Evolutionary conservation across 2,888 invertebrate species (phyloP).

Genomic region (Cataglyphis albicans): DNA sequence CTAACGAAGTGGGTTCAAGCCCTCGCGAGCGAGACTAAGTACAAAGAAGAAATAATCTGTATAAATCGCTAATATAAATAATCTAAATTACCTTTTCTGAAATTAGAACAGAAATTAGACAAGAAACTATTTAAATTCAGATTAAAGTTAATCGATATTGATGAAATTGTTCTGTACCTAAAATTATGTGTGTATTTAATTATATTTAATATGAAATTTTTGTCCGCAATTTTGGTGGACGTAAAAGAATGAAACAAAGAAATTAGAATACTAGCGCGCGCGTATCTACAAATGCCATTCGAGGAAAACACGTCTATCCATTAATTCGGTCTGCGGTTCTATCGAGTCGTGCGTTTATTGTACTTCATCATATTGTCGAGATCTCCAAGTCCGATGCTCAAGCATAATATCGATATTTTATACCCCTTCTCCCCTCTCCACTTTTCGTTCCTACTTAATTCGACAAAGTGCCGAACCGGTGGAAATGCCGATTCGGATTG

Average conservation of each 20-base stretch:
- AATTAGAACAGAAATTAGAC: background rate
- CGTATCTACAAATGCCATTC: conserved; percentile 6
- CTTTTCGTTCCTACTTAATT: conserved; percentile 65
- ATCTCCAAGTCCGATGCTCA: conserved; percentile 60
- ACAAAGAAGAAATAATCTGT: conserved; percentile 74
- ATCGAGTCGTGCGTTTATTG: conserved; percentile 64
- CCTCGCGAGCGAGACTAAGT: conserved; percentile 47
- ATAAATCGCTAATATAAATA: conserved; percentile 76
- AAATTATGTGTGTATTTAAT: background rate
- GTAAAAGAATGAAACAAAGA: background rate
- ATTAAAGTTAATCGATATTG: background rate
- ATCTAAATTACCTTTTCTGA: conserved; percentile 57
- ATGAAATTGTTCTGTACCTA: background rate
- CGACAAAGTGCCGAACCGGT: conserved; percentile 69
- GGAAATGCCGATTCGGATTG: conserved; percentile 62
- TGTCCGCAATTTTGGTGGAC: background rate
- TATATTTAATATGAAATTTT: background rate
- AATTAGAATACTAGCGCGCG: conserved; percentile 11
- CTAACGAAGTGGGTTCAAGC: conserved; percentile 73
- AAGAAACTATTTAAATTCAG: background rate
- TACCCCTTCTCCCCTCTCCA: background rate
- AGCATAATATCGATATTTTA: conserved; percentile 67
- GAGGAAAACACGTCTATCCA: conserved; percentile 4
- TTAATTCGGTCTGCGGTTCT: conserved; percentile 60
- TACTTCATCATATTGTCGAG: conserved; percentile 46